These are phyloP conservation scores for Euwallacea fornicatus DNA, from an alignment of 1,140 invertebrate species.

Conservation along the genomic window DNA sequence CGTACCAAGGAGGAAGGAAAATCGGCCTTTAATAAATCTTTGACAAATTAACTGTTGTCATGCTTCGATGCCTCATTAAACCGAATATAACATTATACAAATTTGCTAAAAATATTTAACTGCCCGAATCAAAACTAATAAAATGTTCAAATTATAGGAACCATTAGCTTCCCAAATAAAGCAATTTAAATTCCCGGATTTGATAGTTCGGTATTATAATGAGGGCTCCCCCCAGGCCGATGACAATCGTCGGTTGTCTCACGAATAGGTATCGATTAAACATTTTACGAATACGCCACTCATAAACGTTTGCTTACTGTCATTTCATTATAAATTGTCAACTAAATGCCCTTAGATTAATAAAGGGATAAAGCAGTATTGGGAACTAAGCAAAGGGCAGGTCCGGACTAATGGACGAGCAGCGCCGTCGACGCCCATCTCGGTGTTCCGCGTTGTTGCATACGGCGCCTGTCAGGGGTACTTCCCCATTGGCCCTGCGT, in stretches of 20 bases:
- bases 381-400: not conserved
- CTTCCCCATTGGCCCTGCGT: too few species aligned
- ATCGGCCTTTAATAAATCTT: too few species aligned
- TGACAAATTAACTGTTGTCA: too few species aligned
- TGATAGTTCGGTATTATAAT: constrained; percentile 1
- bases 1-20: too few species aligned
- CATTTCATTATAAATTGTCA: constrained; percentile 3
- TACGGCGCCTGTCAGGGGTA: too few species aligned
- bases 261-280: constrained; percentile 3
- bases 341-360: not conserved
- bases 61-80: too few species aligned
- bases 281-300: not conserved
- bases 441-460: too few species aligned
- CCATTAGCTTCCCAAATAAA: constrained; percentile 1
- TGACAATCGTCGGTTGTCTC: constrained; percentile 2
- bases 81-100: too few species aligned
- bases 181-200: constrained; percentile 4
- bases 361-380: not conserved
- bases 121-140: not conserved
- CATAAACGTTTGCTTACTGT: not conserved
- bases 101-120: too few species aligned
- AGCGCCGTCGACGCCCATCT: too few species aligned
- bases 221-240: not conserved
- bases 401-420: not conserved
- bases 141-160: not conserved